Evolutionary conservation across 2,888 invertebrate genomes (phyloP).

Genomic region (Eupithecia inturbata): DNA sequence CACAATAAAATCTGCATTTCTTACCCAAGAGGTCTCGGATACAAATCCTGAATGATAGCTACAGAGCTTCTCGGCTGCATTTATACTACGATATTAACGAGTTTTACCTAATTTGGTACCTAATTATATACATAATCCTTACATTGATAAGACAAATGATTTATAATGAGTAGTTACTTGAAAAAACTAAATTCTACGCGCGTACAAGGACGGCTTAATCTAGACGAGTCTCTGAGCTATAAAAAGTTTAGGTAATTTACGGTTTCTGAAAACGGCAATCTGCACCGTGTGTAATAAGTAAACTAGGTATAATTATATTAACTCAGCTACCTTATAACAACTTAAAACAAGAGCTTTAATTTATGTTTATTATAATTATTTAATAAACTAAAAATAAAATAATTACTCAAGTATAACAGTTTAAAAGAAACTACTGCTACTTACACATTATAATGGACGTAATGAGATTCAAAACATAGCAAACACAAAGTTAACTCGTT

Average conservation of each 20-base stretch:
- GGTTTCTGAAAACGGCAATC: neutral
- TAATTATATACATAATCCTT: neutral
- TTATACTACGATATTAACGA: slow-evolving; percentile 28
- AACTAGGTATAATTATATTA: neutral
- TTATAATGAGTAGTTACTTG: neutral
- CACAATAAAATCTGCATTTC: neutral
- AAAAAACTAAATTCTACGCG: neutral
- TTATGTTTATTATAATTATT: neutral
- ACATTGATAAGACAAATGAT: neutral
- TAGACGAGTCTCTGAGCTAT: neutral
- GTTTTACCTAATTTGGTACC: slow-evolving; percentile 10
- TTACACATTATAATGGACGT: too few relatives aligned
- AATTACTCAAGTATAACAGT: neutral
- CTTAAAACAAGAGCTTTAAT: neutral
- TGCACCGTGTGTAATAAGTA: neutral
- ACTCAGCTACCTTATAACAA: neutral
- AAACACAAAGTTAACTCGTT: too few relatives aligned
- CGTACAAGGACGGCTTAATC: neutral
- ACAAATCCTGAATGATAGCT: slow-evolving; percentile 25
- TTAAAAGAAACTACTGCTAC: too few relatives aligned
- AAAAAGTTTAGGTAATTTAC: neutral
- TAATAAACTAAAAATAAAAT: neutral
- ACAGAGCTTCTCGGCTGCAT: slow-evolving; percentile 20
- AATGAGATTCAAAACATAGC: too few relatives aligned
- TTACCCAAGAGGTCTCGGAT: slow-evolving; percentile 9